These are phyloP conservation scores for Capromys pilorides DNA, from an alignment of 2,797 vertebrate species.

Conservation along the genomic window DNA sequence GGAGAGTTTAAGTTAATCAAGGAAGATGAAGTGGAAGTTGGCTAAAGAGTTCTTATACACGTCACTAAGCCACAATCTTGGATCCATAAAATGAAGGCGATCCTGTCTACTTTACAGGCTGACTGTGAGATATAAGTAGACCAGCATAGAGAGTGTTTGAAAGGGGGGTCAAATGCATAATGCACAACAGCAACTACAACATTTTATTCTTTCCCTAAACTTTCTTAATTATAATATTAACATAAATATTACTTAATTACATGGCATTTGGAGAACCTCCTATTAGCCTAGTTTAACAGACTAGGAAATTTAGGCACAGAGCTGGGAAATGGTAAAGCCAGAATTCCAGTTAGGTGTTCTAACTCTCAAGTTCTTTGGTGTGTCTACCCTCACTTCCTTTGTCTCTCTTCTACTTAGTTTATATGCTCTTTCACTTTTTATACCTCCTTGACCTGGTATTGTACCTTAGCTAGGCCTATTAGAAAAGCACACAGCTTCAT, in stretches of 20 bases:
- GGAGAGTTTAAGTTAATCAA: neutral
- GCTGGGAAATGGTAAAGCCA: neutral
- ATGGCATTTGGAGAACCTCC: neutral
- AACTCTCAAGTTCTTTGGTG: neutral
- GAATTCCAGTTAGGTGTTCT: neutral
- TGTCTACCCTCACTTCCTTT: neutral
- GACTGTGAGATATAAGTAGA: conserved; percentile 5
- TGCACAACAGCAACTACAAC: neutral
- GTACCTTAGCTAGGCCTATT: conserved; percentile 29
- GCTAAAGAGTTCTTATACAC: neutral
- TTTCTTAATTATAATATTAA: conserved; percentile 13
- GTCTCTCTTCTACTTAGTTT: neutral
- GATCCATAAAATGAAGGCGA: conserved; percentile 24
- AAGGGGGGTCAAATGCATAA: neutral
- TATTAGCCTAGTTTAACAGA: neutral
- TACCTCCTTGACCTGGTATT: conserved; percentile 64
- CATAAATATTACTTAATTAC: neutral
- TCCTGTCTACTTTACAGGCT: neutral
- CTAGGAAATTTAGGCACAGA: neutral
- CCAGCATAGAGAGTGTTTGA: neutral
- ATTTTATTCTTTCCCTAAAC: neutral
- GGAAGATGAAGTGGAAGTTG: neutral
- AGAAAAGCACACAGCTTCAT: conserved; percentile 49
- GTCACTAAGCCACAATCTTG: neutral
- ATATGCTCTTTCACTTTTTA: conserved; percentile 43